phyloP scores from a whole-genome alignment of 2,797 vertebrate species.

The Oryzias dopingdopingensis region DNA sequence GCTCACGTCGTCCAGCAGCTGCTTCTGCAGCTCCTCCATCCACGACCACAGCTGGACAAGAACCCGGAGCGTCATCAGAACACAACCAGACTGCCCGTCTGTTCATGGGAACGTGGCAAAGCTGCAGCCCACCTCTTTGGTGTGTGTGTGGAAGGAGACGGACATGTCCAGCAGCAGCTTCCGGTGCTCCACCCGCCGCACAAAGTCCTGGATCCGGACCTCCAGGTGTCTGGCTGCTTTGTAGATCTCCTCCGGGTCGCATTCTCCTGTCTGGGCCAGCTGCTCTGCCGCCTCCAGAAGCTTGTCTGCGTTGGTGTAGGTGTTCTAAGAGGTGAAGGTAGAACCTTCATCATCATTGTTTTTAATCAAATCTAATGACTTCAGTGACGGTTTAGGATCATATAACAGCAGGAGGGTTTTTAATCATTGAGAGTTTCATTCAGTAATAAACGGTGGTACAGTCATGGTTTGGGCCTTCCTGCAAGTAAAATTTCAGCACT shows the following conservation, averaged over 20 bases:
- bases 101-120: background rate
- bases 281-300: slow-evolving; percentile 96
- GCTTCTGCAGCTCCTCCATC: slow-evolving; percentile 99
- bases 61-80: background rate
- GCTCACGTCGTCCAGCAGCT: slow-evolving; percentile 93
- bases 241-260: slow-evolving; percentile 98
- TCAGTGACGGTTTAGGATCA: no score
- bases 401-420: no score
- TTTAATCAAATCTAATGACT: background rate
- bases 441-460: no score
- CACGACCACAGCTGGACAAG: slow-evolving; percentile 91
- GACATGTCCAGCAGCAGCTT: slow-evolving; percentile 98
- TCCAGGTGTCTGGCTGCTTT: slow-evolving; percentile 96
- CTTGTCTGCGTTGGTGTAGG: slow-evolving; percentile 98
- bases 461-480: no score
- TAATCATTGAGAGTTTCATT: no score
- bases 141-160: slow-evolving; percentile 98
- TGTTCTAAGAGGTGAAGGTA: slow-evolving; percentile 82
- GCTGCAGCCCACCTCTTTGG: slow-evolving; percentile 77
- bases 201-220: slow-evolving; percentile 97
- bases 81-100: no score
- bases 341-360: background rate
- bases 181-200: slow-evolving; percentile 93
- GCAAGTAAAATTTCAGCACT: no score
- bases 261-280: slow-evolving; percentile 96